A percentile compares a stretch with the other conserved stretches of the same genome.
Conservation (phyloP, 1,140 invertebrate species). For the Apis dorsata region DNA sequence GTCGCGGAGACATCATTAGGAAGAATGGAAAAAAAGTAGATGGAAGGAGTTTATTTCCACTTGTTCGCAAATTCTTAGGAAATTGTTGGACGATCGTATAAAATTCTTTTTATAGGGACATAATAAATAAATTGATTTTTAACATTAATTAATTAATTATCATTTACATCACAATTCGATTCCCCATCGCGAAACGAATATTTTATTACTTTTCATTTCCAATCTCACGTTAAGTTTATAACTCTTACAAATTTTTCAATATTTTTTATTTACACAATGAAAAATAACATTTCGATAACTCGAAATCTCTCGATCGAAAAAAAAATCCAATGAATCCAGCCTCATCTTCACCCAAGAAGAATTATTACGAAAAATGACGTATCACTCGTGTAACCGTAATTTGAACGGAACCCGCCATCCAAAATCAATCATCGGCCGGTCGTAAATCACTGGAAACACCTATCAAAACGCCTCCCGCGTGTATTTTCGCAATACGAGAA, state of each 20-base stretch:
- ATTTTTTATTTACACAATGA: no score
- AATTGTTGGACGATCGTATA: conserved; percentile 6
- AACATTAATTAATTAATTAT: no score
- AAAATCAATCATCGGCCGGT: background rate
- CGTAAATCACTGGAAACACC: background rate
- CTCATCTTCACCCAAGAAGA: no score
- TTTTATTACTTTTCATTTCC: no score
- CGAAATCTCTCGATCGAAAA: no score
- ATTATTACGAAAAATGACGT: background rate
- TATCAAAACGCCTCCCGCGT: background rate
- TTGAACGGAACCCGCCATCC: background rate
- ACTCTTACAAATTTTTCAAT: no score
- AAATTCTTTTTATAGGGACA: background rate
- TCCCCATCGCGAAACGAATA: no score
- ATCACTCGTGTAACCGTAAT: background rate
- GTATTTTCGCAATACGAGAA: background rate
- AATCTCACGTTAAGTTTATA: no score
- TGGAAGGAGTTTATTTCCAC: background rate
- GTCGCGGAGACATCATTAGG: conserved; percentile 38
- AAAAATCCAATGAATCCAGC: no score
- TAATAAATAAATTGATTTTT: background rate
- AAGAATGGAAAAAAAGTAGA: background rate
- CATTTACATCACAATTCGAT: no score
- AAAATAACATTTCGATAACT: no score
- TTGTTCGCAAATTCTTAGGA: conserved; percentile 28